These are phyloP conservation scores for Malurus elegans DNA, from an alignment of 2,113 vertebrate species.

Conservation along the genomic window DNA sequence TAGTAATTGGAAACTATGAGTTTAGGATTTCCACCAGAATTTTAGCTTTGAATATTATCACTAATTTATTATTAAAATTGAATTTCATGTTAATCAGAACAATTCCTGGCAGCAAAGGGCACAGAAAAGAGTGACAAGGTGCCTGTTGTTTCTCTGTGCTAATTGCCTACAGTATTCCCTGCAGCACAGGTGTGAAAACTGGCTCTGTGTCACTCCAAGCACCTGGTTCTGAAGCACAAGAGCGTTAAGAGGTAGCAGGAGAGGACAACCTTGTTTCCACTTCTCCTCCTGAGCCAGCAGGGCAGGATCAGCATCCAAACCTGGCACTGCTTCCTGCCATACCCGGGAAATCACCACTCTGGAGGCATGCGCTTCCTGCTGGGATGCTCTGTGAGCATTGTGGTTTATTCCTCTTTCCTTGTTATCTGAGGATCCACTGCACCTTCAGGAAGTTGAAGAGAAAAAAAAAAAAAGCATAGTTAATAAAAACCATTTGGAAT, in stretches of 20 bases:
- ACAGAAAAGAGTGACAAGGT: background rate
- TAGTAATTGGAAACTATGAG: background rate
- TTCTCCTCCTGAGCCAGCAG: background rate
- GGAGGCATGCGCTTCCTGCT: background rate
- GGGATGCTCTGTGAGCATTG: background rate
- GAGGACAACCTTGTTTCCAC: background rate
- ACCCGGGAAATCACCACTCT: background rate
- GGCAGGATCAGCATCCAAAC: background rate
- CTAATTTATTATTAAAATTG: background rate
- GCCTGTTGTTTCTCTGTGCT: background rate
- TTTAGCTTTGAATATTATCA: background rate
- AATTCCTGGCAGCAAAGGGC: background rate
- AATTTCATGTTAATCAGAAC: background rate
- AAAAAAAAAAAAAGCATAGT: background rate
- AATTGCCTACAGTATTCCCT: background rate
- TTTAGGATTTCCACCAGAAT: background rate
- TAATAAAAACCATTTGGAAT: background rate
- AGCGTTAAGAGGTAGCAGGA: background rate
- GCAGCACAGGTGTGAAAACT: background rate
- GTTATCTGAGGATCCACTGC: background rate
- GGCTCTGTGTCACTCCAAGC: rapidly evolving
- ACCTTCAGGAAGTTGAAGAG: background rate
- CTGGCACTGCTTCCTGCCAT: background rate
- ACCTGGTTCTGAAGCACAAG: background rate
- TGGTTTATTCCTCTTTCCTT: background rate